Conservation (phyloP, 2,113 vertebrate species). For the Aptenodytes forsteri region DNA sequence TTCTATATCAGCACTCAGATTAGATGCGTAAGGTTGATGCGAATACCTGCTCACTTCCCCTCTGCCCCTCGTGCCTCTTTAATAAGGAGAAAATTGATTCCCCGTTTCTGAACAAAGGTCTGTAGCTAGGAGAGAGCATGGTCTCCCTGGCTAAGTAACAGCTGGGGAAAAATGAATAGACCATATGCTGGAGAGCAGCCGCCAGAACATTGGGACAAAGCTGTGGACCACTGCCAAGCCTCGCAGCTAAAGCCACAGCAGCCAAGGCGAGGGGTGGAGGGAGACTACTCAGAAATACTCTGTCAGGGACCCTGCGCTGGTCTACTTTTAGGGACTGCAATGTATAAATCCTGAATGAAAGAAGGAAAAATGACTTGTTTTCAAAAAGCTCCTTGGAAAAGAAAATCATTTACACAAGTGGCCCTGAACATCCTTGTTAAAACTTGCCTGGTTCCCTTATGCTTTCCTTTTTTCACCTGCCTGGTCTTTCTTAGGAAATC, state of each 20-base stretch:
- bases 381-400: neutral
- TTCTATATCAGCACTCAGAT: neutral
- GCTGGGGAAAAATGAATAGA: constrained; percentile 22
- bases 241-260: neutral
- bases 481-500: neutral
- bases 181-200: constrained; percentile 19
- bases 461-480: neutral
- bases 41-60: neutral
- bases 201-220: neutral
- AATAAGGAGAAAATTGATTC: constrained; percentile 10
- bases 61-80: neutral
- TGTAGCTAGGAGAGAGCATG: neutral
- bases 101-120: neutral
- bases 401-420: neutral
- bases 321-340: neutral
- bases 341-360: neutral
- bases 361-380: neutral
- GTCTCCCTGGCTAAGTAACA: constrained; percentile 23
- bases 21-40: neutral
- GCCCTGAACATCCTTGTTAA: neutral
- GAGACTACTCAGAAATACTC: neutral
- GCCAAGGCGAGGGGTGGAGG: neutral
- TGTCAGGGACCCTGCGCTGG: neutral
- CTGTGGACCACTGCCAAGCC: constrained; percentile 42
- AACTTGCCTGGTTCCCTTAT: neutral